A percentile compares a stretch with the other conserved stretches of the same genome.
phyloP scores from a whole-genome alignment of 1,140 invertebrate genomes.

The Drosophila setifemur region DNA sequence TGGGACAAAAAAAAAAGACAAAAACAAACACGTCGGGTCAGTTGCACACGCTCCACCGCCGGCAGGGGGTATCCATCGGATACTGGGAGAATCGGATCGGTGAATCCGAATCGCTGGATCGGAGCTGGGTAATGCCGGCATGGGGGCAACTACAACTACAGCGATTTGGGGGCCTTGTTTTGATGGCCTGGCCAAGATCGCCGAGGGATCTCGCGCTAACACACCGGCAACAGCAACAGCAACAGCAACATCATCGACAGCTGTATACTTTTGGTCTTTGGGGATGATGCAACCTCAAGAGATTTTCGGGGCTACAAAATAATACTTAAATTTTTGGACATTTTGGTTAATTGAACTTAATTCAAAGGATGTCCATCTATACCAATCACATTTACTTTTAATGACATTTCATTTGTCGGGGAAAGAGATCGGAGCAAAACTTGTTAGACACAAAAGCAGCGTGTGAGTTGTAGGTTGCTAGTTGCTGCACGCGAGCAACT shows the following conservation, averaged over 20 bases:
- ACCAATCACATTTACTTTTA: too few relatives aligned
- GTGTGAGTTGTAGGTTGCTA: conserved; percentile 10
- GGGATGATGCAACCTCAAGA: conserved; percentile 32
- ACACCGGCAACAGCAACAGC: neutral
- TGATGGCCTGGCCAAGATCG: conserved; percentile 68
- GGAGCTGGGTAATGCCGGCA: conserved; percentile 34
- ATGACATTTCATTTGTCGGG: too few relatives aligned
- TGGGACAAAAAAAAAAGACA: conserved; percentile 39
- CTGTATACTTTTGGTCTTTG: conserved; percentile 24
- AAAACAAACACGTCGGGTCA: conserved; percentile 75
- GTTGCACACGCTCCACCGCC: conserved; percentile 60
- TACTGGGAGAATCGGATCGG: conserved; percentile 28
- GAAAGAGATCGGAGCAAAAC: too few relatives aligned
- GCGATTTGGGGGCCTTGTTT: conserved; percentile 74
- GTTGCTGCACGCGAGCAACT: too few relatives aligned
- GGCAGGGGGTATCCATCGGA: conserved; percentile 59
- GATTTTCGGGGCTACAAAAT: too few relatives aligned
- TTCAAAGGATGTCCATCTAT: too few relatives aligned
- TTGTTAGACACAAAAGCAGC: neutral
- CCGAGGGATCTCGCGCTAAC: conserved; percentile 29
- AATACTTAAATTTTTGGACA: too few relatives aligned
- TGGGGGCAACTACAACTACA: conserved; percentile 51
- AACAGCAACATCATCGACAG: conserved; percentile 31
- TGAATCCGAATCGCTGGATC: neutral
- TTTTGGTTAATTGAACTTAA: too few relatives aligned